phyloP scores from a whole-genome alignment of 2,888 invertebrate genomes.

The Epinotia ramella region DNA sequence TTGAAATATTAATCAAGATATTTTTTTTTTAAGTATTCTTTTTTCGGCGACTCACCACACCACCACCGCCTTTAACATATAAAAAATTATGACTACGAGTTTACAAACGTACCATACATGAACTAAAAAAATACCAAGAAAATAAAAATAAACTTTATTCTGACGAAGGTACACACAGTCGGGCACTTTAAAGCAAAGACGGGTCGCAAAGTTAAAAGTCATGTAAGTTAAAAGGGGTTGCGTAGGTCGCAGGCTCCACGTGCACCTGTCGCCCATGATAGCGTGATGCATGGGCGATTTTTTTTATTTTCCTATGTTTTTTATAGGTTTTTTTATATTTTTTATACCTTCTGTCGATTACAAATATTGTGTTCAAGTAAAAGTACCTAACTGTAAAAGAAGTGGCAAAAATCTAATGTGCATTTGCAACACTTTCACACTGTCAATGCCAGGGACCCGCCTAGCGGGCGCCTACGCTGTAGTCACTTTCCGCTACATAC shows the following conservation, averaged over 20 bases:
- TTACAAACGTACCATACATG: neutral
- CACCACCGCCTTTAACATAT: neutral
- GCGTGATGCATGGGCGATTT: constrained; percentile 27
- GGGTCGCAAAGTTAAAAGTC: constrained; percentile 85
- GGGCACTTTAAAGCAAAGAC: constrained; percentile 80
- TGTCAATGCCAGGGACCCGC: too few relatives aligned
- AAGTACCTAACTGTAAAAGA: too few relatives aligned
- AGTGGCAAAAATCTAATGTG: too few relatives aligned
- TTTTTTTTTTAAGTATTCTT: too few relatives aligned
- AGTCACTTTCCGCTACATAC: too few relatives aligned
- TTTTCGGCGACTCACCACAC: neutral
- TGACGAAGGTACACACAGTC: constrained; percentile 56
- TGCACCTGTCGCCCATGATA: constrained; percentile 62
- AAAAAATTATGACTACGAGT: too few relatives aligned
- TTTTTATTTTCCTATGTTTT: constrained; percentile 23
- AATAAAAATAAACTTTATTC: constrained; percentile 20
- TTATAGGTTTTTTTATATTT: too few relatives aligned
- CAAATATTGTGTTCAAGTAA: too few relatives aligned
- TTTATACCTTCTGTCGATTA: too few relatives aligned
- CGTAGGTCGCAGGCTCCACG: constrained; percentile 54
- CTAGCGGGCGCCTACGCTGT: too few relatives aligned
- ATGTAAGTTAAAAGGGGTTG: constrained; percentile 84
- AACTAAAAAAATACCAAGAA: neutral
- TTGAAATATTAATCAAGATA: too few relatives aligned
- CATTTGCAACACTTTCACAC: too few relatives aligned